A percentile compares a stretch with the other conserved stretches of the same genome.
These are phyloP conservation scores for Helicoverpa assulta DNA, from an alignment of 2,888 invertebrate species.

Conservation along the genomic window DNA sequence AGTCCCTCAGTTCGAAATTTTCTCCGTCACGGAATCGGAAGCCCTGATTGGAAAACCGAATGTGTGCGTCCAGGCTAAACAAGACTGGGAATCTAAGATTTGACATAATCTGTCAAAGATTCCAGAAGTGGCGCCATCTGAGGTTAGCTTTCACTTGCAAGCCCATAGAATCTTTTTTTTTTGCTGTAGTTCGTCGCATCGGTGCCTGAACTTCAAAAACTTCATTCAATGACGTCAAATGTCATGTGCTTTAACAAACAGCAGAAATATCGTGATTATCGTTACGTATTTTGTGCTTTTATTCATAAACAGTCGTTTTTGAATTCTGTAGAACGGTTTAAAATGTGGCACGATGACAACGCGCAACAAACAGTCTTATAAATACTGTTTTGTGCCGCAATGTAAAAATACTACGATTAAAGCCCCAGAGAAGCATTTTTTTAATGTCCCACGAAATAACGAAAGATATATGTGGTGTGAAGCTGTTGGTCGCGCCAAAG, in stretches of 20 bases:
- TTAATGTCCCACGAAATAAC: neutral
- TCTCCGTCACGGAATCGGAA: too few relatives aligned
- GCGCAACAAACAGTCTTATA: neutral
- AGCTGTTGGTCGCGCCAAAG: neutral
- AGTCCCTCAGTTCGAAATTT: too few relatives aligned
- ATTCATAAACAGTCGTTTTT: neutral
- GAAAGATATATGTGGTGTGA: neutral
- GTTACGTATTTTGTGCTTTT: neutral
- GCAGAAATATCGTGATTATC: neutral
- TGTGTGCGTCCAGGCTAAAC: too few relatives aligned
- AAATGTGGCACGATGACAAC: neutral
- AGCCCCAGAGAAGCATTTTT: neutral
- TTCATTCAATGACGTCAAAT: conserved; percentile 1
- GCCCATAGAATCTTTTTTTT: too few relatives aligned
- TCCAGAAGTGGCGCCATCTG: too few relatives aligned
- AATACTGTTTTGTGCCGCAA: neutral
- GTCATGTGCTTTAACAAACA: neutral
- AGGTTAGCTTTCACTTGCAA: too few relatives aligned
- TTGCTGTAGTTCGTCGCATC: too few relatives aligned
- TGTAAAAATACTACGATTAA: neutral
- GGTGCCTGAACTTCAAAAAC: neutral
- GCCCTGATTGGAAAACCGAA: too few relatives aligned
- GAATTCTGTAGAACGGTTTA: neutral
- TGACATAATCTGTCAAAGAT: too few relatives aligned
- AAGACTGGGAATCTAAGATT: too few relatives aligned